These are phyloP conservation scores for Mastacembelus armatus DNA, from an alignment of 2,797 vertebrate species.

Conservation along the genomic window DNA sequence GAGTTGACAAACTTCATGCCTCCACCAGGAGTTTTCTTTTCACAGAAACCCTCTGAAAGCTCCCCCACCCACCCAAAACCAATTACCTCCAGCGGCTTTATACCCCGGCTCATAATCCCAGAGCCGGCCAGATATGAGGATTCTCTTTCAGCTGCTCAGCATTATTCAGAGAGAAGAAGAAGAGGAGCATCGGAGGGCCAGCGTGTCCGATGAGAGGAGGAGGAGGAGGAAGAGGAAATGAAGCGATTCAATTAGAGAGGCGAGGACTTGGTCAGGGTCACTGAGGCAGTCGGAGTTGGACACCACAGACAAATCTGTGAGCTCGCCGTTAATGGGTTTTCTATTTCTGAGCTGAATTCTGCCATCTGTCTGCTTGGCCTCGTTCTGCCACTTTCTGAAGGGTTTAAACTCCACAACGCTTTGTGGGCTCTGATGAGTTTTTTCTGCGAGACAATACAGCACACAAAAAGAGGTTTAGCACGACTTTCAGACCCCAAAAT, in stretches of 20 bases:
- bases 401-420: constrained; percentile 51
- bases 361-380: constrained; percentile 58
- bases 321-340: constrained; percentile 57
- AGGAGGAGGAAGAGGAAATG: constrained; percentile 39
- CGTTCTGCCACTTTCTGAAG: constrained; percentile 58
- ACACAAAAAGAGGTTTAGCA: constrained; percentile 15
- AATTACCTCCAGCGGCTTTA: constrained; percentile 64
- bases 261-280: constrained; percentile 49
- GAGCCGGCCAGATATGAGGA: constrained; percentile 41
- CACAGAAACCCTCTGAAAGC: constrained; percentile 16
- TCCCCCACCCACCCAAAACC: constrained; percentile 44
- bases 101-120: constrained; percentile 53
- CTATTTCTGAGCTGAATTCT: constrained; percentile 60
- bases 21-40: constrained; percentile 44
- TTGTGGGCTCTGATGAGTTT: constrained; percentile 41
- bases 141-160: constrained; percentile 57
- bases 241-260: constrained; percentile 64
- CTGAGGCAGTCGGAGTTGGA: constrained; percentile 34
- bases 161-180: constrained; percentile 48
- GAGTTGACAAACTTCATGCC: constrained; percentile 47
- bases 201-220: constrained; percentile 42
- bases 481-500: constrained; percentile 11
- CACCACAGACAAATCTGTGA: constrained; percentile 53
- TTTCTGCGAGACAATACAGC: constrained; percentile 8
- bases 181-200: constrained; percentile 23